phyloP scores from a whole-genome alignment of 2,113 vertebrate genomes.

The Herpailurus yagouaroundi region DNA sequence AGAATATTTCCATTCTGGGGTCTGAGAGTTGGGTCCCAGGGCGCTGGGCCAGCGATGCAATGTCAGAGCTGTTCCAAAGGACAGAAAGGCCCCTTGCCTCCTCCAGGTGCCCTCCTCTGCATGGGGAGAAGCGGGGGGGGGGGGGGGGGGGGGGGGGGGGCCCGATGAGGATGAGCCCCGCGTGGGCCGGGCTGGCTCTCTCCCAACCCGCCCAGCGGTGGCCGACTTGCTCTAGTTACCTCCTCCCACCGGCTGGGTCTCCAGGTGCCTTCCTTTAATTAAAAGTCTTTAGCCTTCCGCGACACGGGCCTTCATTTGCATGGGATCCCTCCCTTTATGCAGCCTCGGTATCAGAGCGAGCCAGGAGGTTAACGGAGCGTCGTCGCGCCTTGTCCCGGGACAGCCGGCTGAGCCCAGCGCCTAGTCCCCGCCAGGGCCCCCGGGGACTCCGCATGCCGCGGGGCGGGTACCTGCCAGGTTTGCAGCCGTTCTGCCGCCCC shows the following conservation, averaged over 20 bases:
- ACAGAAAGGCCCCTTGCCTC: background rate
- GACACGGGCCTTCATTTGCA: conserved; percentile 62
- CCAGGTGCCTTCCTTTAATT: conserved; percentile 65
- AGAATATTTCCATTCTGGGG: background rate
- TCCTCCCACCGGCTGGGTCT: background rate
- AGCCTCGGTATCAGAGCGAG: background rate
- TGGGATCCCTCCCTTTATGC: background rate
- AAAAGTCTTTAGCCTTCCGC: conserved; percentile 55
- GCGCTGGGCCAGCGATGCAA: background rate
- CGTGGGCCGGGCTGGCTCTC: background rate
- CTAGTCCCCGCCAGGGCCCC: fast-evolving
- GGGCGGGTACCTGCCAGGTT: background rate
- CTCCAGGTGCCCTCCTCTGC: fast-evolving
- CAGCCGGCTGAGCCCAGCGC: background rate
- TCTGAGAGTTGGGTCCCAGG: background rate
- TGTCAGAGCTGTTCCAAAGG: background rate
- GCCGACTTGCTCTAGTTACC: background rate
- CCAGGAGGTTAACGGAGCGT: background rate
- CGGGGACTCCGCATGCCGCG: background rate
- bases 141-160: too few species aligned
- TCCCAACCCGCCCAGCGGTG: fast-evolving
- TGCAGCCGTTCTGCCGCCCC: background rate
- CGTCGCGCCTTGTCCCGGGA: background rate
- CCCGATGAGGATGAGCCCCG: fast-evolving
- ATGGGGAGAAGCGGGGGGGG: too few species aligned